Percentiles rank a stretch among this genome's conserved stretches.
Evolutionary conservation across 92 coral and sea anemone species (phyloP).

Genomic region (Chrysogorgia sp.): DNA sequence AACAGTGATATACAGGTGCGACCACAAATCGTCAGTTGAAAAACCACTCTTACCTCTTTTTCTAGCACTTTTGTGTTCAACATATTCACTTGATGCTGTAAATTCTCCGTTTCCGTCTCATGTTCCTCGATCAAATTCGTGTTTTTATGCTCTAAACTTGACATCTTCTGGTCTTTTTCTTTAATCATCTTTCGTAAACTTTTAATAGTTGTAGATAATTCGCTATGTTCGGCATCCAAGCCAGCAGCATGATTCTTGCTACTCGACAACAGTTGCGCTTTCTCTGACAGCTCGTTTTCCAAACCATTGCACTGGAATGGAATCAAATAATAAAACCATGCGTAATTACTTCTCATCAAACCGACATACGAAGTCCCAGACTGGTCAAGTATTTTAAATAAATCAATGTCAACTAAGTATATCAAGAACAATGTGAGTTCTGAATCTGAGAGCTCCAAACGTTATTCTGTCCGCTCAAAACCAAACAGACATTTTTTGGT

Average conservation of each 20-base stretch:
- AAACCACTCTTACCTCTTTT: slow-evolving; percentile 69
- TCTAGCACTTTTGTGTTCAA: slow-evolving; percentile 59
- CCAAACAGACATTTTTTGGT: too few relatives aligned
- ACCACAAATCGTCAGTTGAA: too few relatives aligned
- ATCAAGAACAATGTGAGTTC: too few relatives aligned
- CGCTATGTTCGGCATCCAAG: slow-evolving; percentile 77
- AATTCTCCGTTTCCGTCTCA: slow-evolving; percentile 16
- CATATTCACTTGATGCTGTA: slow-evolving; percentile 20
- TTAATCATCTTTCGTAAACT: slow-evolving; percentile 79
- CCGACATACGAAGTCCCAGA: too few relatives aligned
- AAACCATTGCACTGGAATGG: slow-evolving; percentile 72
- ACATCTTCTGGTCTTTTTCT: slow-evolving; percentile 86
- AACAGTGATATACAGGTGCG: too few relatives aligned
- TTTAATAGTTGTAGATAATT: slow-evolving; percentile 71
- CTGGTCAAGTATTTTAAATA: too few relatives aligned
- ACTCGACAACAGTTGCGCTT: slow-evolving; percentile 60
- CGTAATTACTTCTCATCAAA: not conserved
- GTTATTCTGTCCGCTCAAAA: too few relatives aligned
- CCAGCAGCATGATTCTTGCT: slow-evolving; percentile 71
- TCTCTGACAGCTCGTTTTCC: slow-evolving; percentile 83
- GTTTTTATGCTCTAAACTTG: slow-evolving; percentile 30
- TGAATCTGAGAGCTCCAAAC: too few relatives aligned
- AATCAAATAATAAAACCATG: not conserved
- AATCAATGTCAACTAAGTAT: too few relatives aligned
- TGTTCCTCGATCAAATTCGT: slow-evolving; percentile 28